A percentile compares a stretch with the other conserved stretches of the same genome.
phyloP scores from a whole-genome alignment of 2,888 invertebrate species.

The Perizoma flavofasciatum region DNA sequence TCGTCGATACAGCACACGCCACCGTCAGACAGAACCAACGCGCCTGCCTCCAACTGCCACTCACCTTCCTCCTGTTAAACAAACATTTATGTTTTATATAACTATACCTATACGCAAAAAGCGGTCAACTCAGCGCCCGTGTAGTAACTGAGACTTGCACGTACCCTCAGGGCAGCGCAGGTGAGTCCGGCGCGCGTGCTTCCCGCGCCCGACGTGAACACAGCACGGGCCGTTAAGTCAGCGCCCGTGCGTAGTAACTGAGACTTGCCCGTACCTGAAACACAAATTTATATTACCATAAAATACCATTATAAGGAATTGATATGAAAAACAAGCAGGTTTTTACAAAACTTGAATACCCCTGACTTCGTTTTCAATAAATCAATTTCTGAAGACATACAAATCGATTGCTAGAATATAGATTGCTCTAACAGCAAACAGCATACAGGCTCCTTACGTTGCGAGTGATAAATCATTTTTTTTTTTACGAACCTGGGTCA shows the following conservation, averaged over 20 bases:
- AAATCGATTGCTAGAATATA: too few relatives aligned
- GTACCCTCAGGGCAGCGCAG: constrained; percentile 92
- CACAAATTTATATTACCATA: too few relatives aligned
- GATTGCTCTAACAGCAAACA: too few relatives aligned
- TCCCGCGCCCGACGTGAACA: constrained; percentile 93
- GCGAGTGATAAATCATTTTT: background rate
- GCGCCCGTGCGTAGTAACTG: constrained; percentile 89
- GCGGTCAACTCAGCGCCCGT: too few relatives aligned
- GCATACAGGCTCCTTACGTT: too few relatives aligned
- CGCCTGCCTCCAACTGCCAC: constrained; percentile 96
- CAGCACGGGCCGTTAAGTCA: constrained; percentile 87
- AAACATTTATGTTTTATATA: constrained; percentile 13
- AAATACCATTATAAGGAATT: too few relatives aligned
- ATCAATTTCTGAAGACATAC: too few relatives aligned
- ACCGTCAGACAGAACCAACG: constrained; percentile 93
- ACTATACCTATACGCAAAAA: too few relatives aligned
- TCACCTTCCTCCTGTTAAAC: constrained; percentile 90
- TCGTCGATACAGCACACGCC: constrained; percentile 97
- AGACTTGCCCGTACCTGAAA: constrained; percentile 93
- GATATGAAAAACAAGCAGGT: too few relatives aligned
- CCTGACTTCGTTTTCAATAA: too few relatives aligned
- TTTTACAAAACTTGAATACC: too few relatives aligned
- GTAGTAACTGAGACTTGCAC: constrained; percentile 42
- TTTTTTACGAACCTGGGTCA: constrained; percentile 87
- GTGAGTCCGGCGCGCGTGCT: constrained; percentile 95